These are phyloP conservation scores for Cybosia mesomella DNA, from an alignment of 2,888 invertebrate genomes.

Conservation along the genomic window DNA sequence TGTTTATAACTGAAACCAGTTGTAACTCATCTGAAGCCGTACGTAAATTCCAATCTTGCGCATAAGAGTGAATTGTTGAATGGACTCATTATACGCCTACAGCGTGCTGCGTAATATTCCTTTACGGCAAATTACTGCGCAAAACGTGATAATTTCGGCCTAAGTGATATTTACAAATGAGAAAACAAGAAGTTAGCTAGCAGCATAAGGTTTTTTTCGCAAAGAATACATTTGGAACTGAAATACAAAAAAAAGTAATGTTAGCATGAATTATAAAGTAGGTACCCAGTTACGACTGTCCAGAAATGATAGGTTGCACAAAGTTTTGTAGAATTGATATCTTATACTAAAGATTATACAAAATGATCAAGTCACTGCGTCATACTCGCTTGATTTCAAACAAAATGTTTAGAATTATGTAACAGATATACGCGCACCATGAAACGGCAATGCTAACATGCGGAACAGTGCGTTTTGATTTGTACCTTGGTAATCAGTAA, in stretches of 20 bases:
- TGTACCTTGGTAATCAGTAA: too few species aligned
- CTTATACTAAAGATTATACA: too few species aligned
- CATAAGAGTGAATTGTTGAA: slow-evolving; percentile 6
- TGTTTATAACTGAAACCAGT: slow-evolving; percentile 63
- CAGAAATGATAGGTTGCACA: too few species aligned
- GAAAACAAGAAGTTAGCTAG: not conserved
- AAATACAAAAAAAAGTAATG: not conserved
- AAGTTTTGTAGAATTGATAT: too few species aligned
- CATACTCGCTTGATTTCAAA: too few species aligned
- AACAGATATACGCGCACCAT: too few species aligned
- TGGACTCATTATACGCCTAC: slow-evolving; percentile 15
- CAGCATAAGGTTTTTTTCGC: not conserved
- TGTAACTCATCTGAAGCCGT: slow-evolving; percentile 33
- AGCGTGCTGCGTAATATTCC: not conserved
- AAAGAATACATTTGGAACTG: not conserved
- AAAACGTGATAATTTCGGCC: not conserved
- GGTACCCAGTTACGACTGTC: too few species aligned
- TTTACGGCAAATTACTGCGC: not conserved
- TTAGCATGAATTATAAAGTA: not conserved
- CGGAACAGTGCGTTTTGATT: too few species aligned
- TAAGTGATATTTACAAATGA: not conserved
- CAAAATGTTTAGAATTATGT: not conserved
- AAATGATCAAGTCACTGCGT: too few species aligned
- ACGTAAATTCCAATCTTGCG: slow-evolving; percentile 17
- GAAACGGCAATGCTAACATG: too few species aligned